These are phyloP conservation scores for Athene cunicularia DNA, from an alignment of 2,113 vertebrate species.

Conservation along the genomic window DNA sequence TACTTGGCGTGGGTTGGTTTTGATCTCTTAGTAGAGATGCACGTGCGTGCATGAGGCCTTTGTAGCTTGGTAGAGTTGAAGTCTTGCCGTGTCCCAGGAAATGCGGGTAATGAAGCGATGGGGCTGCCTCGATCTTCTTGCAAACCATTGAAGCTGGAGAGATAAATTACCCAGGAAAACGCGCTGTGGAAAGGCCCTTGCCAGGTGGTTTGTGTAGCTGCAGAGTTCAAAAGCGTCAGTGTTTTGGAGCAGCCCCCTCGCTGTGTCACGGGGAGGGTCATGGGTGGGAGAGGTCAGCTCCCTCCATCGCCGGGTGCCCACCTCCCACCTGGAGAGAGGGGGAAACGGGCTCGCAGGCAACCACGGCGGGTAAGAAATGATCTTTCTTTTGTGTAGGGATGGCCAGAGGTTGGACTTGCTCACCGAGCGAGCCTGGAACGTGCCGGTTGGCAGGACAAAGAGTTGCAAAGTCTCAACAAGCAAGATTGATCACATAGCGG, in stretches of 20 bases:
- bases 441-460: background rate
- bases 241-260: background rate
- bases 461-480: background rate
- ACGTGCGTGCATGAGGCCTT: accelerated
- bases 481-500: accelerated
- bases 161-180: background rate
- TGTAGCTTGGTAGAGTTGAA: background rate
- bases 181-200: accelerated
- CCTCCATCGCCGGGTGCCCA: background rate
- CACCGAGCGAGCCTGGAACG: background rate
- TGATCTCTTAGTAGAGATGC: accelerated
- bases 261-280: background rate
- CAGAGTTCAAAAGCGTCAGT: background rate
- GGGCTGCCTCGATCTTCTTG: background rate
- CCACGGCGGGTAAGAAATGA: background rate
- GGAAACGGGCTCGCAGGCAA: background rate
- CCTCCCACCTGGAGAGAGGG: background rate
- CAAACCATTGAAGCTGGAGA: accelerated
- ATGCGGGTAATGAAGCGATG: background rate
- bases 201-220: background rate
- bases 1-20: too few relatives aligned
- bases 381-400: background rate
- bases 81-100: background rate
- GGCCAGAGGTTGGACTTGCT: background rate
- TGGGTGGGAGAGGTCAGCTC: background rate